Percentiles rank a stretch among this genome's conserved stretches.
Conservation (phyloP, 2,888 invertebrate genomes). For the Zootermopsis nevadensis region DNA sequence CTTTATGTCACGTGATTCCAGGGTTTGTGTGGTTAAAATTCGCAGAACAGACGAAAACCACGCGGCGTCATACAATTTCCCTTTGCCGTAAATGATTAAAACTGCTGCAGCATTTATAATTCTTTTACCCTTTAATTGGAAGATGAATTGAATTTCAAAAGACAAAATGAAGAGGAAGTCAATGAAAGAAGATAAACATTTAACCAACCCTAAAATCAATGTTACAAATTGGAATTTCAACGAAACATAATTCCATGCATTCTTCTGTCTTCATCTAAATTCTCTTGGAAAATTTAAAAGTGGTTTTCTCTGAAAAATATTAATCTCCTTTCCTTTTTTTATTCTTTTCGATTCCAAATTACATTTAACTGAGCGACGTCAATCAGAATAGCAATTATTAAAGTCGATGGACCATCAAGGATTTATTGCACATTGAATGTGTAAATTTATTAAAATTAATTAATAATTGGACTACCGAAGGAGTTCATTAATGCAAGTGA, state of each 20-base stretch:
- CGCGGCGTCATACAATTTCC: no score
- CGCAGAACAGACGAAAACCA: no score
- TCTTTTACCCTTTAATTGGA: neutral
- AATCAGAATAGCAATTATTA: neutral
- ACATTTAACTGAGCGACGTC: neutral
- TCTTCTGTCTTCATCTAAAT: neutral
- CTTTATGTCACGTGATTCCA: no score
- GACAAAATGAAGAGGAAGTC: neutral
- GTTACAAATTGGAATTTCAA: neutral
- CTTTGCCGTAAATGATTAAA: neutral
- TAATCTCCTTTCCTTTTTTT: neutral
- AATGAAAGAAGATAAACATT: neutral
- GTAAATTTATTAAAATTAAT: neutral
- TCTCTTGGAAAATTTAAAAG: neutral
- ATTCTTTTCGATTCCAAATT: neutral
- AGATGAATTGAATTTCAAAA: neutral
- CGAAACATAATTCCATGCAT: neutral
- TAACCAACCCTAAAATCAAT: neutral
- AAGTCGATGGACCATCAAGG: constrained; percentile 10
- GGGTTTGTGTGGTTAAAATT: no score
- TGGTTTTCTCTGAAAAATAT: neutral
- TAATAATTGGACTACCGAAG: neutral
- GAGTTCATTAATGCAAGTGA: neutral
- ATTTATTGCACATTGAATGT: neutral
- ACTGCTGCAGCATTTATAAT: neutral